phyloP scores from a whole-genome alignment of 2,797 vertebrate genomes.

The Sebastes kiyomatsui region DNA sequence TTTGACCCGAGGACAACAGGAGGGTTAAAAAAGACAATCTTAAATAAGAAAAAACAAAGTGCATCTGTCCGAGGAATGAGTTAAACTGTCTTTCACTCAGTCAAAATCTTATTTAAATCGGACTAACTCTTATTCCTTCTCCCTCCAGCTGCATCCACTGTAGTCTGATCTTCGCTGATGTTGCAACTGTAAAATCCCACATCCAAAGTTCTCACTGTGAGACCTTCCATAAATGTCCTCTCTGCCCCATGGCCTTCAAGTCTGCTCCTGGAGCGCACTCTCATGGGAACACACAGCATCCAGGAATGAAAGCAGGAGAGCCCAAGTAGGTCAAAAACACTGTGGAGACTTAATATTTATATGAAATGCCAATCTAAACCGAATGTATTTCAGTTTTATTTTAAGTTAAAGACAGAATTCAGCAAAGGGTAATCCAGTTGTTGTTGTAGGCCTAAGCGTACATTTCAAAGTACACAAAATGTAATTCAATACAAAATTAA shows the following conservation, averaged over 20 bases:
- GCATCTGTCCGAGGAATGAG: neutral
- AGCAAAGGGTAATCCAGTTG: neutral
- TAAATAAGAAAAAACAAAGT: neutral
- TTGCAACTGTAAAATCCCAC: constrained; percentile 93
- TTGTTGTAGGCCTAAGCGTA: neutral
- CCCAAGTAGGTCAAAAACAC: constrained; percentile 90
- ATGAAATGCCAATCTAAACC: neutral
- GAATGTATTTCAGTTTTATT: neutral
- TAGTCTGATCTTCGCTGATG: constrained; percentile 93
- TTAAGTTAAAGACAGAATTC: neutral
- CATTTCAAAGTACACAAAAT: neutral
- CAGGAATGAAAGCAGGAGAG: constrained; percentile 94
- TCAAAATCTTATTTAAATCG: neutral
- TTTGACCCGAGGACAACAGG: too few relatives aligned
- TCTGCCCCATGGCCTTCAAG: constrained; percentile 99
- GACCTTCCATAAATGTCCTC: constrained; percentile 98
- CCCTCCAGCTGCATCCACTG: constrained; percentile 92
- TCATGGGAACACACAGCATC: constrained; percentile 94
- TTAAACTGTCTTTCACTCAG: neutral
- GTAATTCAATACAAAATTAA: neutral
- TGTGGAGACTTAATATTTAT: neutral
- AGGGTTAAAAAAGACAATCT: neutral
- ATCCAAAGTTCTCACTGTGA: constrained; percentile 97
- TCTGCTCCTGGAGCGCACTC: constrained; percentile 95
- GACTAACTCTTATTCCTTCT: neutral